A percentile compares a stretch with the other conserved stretches of the same genome.
phyloP scores from a whole-genome alignment of 2,797 vertebrate genomes.

The Cuniculus paca region DNA sequence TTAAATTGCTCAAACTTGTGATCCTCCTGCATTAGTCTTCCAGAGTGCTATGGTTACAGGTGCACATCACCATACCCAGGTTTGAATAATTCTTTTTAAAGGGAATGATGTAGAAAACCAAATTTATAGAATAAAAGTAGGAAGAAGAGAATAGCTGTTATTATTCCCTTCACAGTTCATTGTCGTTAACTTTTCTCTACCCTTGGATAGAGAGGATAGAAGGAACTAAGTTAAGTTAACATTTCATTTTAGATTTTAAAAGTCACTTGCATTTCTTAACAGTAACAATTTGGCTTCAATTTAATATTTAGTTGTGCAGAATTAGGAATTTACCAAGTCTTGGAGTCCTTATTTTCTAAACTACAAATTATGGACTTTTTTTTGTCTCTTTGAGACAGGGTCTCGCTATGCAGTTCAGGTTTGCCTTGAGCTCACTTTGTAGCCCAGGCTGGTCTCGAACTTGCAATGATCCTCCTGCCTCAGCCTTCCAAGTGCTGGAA shows the following conservation, averaged over 20 bases:
- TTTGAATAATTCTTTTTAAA: background rate
- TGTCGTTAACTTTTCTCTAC: too few species aligned
- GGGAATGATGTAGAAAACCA: background rate
- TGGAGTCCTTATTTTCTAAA: constrained; percentile 13
- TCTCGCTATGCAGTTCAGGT: too few species aligned
- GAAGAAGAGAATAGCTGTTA: background rate
- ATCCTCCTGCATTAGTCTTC: background rate
- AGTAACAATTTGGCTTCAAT: background rate
- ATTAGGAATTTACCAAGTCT: background rate
- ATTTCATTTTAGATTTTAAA: background rate
- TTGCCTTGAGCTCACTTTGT: too few species aligned
- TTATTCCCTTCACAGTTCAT: background rate
- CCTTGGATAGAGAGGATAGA: too few species aligned
- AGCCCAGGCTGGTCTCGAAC: too few species aligned
- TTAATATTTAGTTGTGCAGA: background rate
- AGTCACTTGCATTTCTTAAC: background rate
- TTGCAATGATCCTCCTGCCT: too few species aligned
- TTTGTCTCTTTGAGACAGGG: too few species aligned
- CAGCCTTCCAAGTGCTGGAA: too few species aligned
- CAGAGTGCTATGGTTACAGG: background rate
- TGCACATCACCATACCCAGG: background rate
- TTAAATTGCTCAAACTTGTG: background rate
- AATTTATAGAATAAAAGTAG: background rate
- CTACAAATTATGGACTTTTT: background rate
- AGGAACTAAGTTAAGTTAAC: background rate